Conservation (phyloP, 2,888 invertebrate genomes). For the Coecobrya sp. region DNA sequence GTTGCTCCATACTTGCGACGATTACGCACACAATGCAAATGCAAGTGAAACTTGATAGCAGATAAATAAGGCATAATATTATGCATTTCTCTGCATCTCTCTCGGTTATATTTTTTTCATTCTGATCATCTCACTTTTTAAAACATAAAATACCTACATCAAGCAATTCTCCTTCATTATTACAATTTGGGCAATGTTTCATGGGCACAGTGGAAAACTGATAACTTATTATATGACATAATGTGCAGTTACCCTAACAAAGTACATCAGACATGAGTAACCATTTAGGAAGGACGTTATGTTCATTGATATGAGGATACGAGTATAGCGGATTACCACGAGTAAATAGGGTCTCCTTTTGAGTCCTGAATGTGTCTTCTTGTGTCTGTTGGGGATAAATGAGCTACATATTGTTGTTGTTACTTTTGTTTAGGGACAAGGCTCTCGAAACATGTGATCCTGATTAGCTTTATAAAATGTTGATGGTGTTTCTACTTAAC, state of each 20-base stretch:
- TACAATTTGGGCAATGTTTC: background rate
- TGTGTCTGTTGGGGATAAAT: constrained; percentile 23
- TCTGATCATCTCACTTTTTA: background rate
- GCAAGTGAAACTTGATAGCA: constrained; percentile 31
- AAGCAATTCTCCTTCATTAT: background rate
- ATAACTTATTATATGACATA: constrained; percentile 37
- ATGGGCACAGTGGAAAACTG: background rate
- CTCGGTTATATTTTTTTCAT: background rate
- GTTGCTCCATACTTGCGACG: constrained; percentile 15
- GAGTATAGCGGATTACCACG: constrained; percentile 2
- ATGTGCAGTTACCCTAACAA: background rate
- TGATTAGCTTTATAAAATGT: constrained; percentile 80
- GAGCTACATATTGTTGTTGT: constrained; percentile 11
- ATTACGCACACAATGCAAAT: background rate
- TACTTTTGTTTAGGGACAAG: constrained; percentile 29
- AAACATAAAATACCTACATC: constrained; percentile 1
- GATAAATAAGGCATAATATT: constrained; percentile 50
- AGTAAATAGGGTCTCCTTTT: constrained; percentile 14
- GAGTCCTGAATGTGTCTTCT: background rate
- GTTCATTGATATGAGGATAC: background rate
- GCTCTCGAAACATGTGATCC: constrained; percentile 73
- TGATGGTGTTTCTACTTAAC: constrained; percentile 64
- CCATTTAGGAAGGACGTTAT: background rate
- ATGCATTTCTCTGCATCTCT: constrained; percentile 16
- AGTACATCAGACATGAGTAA: constrained; percentile 30